These are phyloP conservation scores for Mareca strepera DNA, from an alignment of 2,797 vertebrate species.

Conservation along the genomic window DNA sequence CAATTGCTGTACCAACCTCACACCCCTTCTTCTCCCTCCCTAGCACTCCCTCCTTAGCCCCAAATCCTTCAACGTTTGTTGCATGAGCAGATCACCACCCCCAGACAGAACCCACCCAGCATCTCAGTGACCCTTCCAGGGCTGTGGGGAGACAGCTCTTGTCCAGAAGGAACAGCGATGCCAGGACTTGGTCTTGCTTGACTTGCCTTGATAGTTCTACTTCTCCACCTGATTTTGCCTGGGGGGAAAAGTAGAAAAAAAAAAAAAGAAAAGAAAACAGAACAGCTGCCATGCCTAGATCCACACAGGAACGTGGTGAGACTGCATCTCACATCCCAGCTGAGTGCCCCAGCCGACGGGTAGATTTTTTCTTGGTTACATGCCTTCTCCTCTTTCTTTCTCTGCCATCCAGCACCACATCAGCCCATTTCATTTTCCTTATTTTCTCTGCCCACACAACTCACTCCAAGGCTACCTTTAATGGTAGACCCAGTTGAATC, in stretches of 20 bases:
- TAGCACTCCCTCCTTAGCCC: neutral
- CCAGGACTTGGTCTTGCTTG: neutral
- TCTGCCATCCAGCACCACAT: neutral
- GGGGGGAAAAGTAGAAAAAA: neutral
- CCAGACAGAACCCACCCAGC: neutral
- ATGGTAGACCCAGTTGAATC: neutral
- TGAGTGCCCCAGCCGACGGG: neutral
- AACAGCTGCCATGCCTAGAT: neutral
- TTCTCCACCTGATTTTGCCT: neutral
- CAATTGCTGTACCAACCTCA: neutral
- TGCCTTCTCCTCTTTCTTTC: neutral
- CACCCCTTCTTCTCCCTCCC: neutral
- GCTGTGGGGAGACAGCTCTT: neutral
- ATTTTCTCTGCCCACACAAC: neutral
- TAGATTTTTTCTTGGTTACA: neutral
- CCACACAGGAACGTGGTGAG: rapidly evolving
- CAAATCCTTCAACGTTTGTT: neutral
- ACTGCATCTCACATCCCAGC: neutral
- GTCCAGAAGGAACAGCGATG: neutral
- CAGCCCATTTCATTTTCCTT: neutral
- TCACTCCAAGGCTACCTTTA: neutral
- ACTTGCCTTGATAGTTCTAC: neutral
- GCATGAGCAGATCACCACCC: neutral
- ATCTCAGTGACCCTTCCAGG: neutral
- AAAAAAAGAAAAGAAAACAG: too few species aligned